Evolutionary conservation across 2,888 invertebrate genomes (phyloP), one percentile per base, ranked within the genome.

Genomic region (Dynastes maya): DNA sequence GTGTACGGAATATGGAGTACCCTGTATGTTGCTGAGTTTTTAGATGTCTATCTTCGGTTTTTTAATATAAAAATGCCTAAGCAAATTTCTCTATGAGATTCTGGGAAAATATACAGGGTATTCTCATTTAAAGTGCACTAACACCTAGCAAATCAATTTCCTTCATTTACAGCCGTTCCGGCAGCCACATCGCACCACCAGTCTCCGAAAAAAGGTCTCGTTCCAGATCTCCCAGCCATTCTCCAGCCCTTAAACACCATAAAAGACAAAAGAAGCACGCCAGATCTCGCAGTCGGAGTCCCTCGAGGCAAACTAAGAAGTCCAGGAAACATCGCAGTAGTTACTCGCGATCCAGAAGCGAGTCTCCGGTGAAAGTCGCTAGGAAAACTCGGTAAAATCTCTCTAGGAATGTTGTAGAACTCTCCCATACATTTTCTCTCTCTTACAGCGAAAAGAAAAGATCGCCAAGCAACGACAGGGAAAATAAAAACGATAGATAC

Each of bases 401-500:
- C 45, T 45, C 11, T 8, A 2, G 45, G 45, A 8, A 11, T 2
- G 8, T 8, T 45, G 5, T 11, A 11, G 45, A 45, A 8, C 45
- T 2, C 8, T 45, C 45, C 11, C 5, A 45, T 45, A 45, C 8
- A 11, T 11, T 8, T 45, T 45, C 63, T 78, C 79, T 76, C 82
- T 64, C 79, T 85, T 85, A 61, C 80, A 89, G 90, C 81, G 89
- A 90, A 58, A 89, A 88, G 81, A 86, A 88, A 61, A 83, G 89
- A 58, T 89, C 90, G 2, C 86, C 87, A 11, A 89, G 87, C 80
- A 88, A 88, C 79, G 89, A 89, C 16, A 86, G 88, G 40, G 87
- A 88, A 9, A 80, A 82, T 6, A 87, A 87, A 80, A 87, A 87
- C 78, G 88, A 88, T 72, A 83, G 88, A 2, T 88, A 88, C 78